Evolutionary conservation across 2,888 invertebrate species (phyloP), one percentile per base, ranked within the genome.

Genomic region (Leucoptera coffeella): DNA sequence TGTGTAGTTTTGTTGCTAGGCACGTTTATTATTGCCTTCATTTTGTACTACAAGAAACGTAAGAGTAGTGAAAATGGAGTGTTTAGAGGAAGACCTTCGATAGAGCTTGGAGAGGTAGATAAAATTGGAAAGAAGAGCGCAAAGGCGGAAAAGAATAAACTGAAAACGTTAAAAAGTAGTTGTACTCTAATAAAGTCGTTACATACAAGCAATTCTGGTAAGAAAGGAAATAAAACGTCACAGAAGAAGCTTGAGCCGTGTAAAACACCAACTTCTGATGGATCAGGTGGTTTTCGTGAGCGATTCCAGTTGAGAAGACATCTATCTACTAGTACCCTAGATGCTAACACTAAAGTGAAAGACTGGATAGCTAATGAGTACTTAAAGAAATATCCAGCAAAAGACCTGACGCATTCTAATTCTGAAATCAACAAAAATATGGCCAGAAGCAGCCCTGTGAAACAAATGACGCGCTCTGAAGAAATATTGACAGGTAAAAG

Each of bases 351-450:
- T 9, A 89, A 89, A 72, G 89, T 90, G 2, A 75, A 82, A 33
- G 86, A 89, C 39, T 89, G 90, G 90, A 89, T 90, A 38, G 78
- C 84, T 1, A 82, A 84, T 35, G 85, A 86, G 50, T 80, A 85
- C 17, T 80, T 82, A 41, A 78, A 82, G 37, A 75, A 80, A 45
- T 82, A 79, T 40, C 82, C 82, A 26, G 83, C 83, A 1, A 75
- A 74, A 32, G 77, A 79, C 45, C 45, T 81, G 10, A 61, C 78
- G 36, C 77, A 76, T 41, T 64, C 64, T 2, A 60, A 59, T 35
- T 50, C 50, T 3, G 62, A 65, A 33, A 35, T 60, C 15, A 50
- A 50, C 34, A 46, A 41, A 23, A 55, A 57, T 14, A 61, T 60
- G 33, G 37, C 44, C 9, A 37, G 50, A 12, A 50, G 39, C 27